Evolutionary conservation across 2,888 invertebrate genomes (phyloP).

Genomic region (Ephialtes manifestator): DNA sequence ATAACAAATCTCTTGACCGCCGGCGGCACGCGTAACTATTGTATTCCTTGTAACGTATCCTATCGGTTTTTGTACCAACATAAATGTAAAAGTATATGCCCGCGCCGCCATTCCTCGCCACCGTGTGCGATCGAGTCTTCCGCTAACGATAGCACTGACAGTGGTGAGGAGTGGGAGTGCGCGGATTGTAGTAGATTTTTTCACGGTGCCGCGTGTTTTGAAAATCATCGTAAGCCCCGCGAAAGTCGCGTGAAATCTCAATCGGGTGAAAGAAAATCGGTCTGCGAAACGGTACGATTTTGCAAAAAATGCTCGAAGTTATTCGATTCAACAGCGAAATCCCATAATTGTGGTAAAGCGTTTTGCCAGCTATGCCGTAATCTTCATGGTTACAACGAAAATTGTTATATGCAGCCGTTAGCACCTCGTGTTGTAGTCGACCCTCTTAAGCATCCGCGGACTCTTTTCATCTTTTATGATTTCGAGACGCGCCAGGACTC

Average conservation of each 20-base stretch:
- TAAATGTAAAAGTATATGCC: too few species aligned
- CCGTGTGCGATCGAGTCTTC: too few species aligned
- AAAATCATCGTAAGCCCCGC: background rate
- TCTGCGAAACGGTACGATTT: too few species aligned
- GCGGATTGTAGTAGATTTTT: background rate
- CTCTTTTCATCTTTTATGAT: background rate
- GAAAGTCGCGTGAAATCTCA: too few species aligned
- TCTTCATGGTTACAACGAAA: background rate
- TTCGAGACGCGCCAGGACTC: too few species aligned
- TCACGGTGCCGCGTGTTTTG: background rate
- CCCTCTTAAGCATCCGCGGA: background rate
- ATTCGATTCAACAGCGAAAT: too few species aligned
- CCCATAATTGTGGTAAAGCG: background rate
- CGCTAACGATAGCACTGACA: background rate
- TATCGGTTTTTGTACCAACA: too few species aligned
- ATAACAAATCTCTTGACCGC: conserved; percentile 21
- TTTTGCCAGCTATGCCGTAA: background rate
- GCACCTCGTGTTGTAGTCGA: background rate
- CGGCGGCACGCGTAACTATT: background rate
- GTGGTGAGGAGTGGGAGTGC: background rate
- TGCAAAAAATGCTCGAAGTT: too few species aligned
- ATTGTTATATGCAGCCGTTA: conserved; percentile 12
- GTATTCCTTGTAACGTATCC: background rate
- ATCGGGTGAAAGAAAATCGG: too few species aligned
- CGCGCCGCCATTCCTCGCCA: too few species aligned